These are phyloP conservation scores for Iphiclides podalirius DNA, from an alignment of 2,888 invertebrate genomes.

Conservation along the genomic window DNA sequence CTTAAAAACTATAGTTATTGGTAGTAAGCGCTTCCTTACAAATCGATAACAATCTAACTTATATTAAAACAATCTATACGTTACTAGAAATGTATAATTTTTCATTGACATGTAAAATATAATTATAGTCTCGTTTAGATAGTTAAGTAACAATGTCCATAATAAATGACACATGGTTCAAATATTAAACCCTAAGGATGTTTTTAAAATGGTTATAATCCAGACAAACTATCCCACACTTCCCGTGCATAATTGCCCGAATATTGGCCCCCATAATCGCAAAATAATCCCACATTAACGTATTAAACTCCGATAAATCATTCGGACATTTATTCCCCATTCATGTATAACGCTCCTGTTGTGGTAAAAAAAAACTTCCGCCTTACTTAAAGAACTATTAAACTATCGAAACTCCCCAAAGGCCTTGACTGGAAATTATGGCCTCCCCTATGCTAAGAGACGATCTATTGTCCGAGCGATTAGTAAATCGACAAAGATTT, in stretches of 20 bases:
- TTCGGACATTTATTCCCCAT: slow-evolving; percentile 20
- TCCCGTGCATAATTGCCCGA: not conserved
- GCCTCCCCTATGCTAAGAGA: slow-evolving; percentile 44
- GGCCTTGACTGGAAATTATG: slow-evolving; percentile 35
- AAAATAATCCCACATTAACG: slow-evolving; percentile 18
- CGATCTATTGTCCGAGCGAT: slow-evolving; percentile 50
- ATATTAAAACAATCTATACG: too few species aligned
- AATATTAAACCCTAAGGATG: too few species aligned
- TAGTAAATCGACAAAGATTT: slow-evolving; percentile 58
- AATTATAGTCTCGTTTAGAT: too few species aligned
- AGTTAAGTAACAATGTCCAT: too few species aligned
- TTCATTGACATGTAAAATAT: too few species aligned
- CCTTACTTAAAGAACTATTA: slow-evolving; percentile 33
- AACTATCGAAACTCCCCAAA: slow-evolving; percentile 24
- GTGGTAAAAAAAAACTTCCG: slow-evolving; percentile 29
- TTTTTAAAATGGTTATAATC: too few species aligned
- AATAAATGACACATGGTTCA: too few species aligned
- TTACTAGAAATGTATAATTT: too few species aligned
- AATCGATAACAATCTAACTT: too few species aligned
- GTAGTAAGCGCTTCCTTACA: too few species aligned
- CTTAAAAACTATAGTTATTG: too few species aligned
- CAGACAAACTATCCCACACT: slow-evolving; percentile 1
- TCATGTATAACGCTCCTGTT: slow-evolving; percentile 12
- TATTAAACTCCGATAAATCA: slow-evolving; percentile 26
- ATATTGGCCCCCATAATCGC: slow-evolving; percentile 13